Evolutionary conservation across 2,113 vertebrate genomes (phyloP), one percentile per base, ranked within the genome.

Genomic region (Bufo gargarizans): DNA sequence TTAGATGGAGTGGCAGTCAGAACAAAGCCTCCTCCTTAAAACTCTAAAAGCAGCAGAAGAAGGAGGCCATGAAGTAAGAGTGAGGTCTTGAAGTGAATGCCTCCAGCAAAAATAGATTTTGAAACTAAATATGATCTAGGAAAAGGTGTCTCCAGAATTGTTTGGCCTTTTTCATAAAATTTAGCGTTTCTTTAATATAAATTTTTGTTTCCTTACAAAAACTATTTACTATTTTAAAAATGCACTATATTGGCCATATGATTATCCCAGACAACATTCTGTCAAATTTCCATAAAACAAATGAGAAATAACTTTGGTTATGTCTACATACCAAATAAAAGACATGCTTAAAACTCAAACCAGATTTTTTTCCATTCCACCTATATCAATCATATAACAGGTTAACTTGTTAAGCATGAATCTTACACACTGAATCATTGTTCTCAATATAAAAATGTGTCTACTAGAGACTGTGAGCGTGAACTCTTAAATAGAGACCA

Each of bases 381-480:
- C 49, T 49, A 14, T 71, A 72, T 69, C 58, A 88, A 71, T 56
- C 65, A 55, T 72, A 72, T 87, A 19, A 81, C 49, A 69, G 65
- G 53, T 77, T 47, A 61, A 47, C 10, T 43, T 86, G 76, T 69
- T 67, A 45, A 74, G 58, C 56, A n/a, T 53, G 58, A 86, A 61
- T 55, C 86, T 88, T 76, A 87, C 65, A 87, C 77, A 82, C 49
- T 22, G 65, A 82, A 58, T 76, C 78, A 82, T 82, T 82, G 59
- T 69, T 82, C 67, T 50, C 58, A 16, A 43, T 82, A 76, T 82
- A 58, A 82, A 82, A 74, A 59, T 61, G 17, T 14, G 53, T 74
- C 79, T 76, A 59, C 11, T 43, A 19, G 43, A 19, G 14, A 49
- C 49, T 53, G 47, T 22, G 59, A 33, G 7, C 59, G 58, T 67